Base-by-base conservation (phyloP, 2,888 invertebrate species). In the Epistrophe grossulariae region DNA sequence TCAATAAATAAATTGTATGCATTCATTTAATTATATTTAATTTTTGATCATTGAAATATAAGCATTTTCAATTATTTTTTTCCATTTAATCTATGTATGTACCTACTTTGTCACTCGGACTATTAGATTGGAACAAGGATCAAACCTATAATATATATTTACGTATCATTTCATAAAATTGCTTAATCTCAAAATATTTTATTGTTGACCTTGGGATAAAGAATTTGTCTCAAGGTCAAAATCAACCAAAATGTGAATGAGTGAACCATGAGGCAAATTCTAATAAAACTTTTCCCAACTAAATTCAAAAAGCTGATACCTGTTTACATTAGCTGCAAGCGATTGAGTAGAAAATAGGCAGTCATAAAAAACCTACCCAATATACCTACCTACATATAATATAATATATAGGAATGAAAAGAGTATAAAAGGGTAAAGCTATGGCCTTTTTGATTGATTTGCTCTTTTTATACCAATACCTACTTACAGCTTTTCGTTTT, bases 391-490 rank as follows among this genome's bases (percentile, higher is more conserved):
- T 24, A 24, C 24, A 24, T 24, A 2, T 2, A 2, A 24, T 3
- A 24, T 24, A 1, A 24, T 24, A 24, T 24, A 24, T 13, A 28
- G 5, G 7, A 52, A 52, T 15, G 7, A 28, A 52, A 52, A 52
- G 13, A 15, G 4, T 2, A 52, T 48, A 31, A 35, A 28, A 55
- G 15, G 15, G 9, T 7, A 57, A 55, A 8, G 10, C 6, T 17
- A 17, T 40, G 38, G 7, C 13, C 59, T 19, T 38, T 59, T 59
- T 59, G 60, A 60, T 60, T 60, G 19, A 60, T 60, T 60, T 60
- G 38, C 19, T 38, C 40, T 13, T 6, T 38, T 38, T 1, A 24
- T 24, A n/a, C 9, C 35, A 13, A n/a, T n/a, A 57, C 10, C 1
- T 13, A 40, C 13, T 11, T 31, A 35, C 31, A 31, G n/a, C 15